Conservation (phyloP, 1,140 invertebrate species). For the Eumeta japonica region DNA sequence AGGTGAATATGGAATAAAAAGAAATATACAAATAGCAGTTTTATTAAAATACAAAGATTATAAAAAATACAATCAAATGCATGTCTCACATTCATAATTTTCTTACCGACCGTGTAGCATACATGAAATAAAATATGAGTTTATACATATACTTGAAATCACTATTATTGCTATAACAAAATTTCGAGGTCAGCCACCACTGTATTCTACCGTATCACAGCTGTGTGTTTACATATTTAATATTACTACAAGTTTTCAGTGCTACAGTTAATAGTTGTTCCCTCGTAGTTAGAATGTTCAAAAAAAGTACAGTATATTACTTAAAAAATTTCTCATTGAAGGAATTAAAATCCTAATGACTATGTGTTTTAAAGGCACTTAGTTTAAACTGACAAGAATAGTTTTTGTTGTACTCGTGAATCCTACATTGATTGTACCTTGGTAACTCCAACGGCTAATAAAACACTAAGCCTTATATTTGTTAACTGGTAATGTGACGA, state of each 20-base stretch:
- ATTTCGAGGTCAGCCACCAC: no score
- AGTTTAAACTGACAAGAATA: slow-evolving; percentile 48
- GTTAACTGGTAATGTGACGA: slow-evolving; percentile 53
- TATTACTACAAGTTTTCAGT: no score
- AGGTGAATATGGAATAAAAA: slow-evolving; percentile 9
- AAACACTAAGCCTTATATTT: no score
- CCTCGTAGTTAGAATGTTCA: no score
- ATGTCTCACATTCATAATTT: no score
- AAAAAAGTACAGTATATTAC: slow-evolving; percentile 30
- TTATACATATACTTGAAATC: no score
- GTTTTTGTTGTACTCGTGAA: slow-evolving; percentile 44
- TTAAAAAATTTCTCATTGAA: slow-evolving; percentile 22
- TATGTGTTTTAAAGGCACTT: slow-evolving; percentile 52
- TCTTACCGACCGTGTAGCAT: no score
- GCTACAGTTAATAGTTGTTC: no score
- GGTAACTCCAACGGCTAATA: slow-evolving; percentile 49
- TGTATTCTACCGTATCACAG: slow-evolving; percentile 12
- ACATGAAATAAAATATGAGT: no score
- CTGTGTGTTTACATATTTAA: no score
- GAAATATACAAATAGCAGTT: slow-evolving; percentile 45
- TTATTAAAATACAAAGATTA: slow-evolving; percentile 57
- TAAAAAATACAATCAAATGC: slow-evolving; percentile 58
- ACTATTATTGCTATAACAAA: no score
- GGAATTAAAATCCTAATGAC: slow-evolving; percentile 52
- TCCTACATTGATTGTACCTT: slow-evolving; percentile 52